phyloP scores from a whole-genome alignment of 1,140 invertebrate species.

The Idris sp. region DNA sequence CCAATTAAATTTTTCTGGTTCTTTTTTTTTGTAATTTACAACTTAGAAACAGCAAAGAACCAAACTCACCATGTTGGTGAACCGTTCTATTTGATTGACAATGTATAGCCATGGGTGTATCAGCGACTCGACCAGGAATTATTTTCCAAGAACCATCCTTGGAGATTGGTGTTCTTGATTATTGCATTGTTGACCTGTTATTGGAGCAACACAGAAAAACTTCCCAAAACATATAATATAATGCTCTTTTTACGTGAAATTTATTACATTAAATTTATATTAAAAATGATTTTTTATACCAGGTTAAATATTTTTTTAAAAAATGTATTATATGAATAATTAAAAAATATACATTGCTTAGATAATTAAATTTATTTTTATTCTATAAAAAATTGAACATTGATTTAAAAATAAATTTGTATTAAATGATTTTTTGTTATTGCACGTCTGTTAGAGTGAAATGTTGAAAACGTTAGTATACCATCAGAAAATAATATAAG shows the following conservation, averaged over 20 bases:
- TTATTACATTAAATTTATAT: neutral
- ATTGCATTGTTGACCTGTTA: conserved; percentile 68
- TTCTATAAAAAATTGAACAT: too few species aligned
- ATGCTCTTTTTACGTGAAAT: neutral
- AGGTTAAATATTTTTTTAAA: too few species aligned
- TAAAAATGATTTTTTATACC: conserved; percentile 26
- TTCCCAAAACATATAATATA: conserved; percentile 38
- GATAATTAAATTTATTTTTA: too few species aligned
- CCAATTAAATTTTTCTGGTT: too few species aligned
- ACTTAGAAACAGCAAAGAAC: conserved; percentile 69
- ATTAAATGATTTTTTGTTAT: too few species aligned
- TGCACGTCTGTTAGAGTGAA: conserved; percentile 54
- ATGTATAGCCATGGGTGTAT: conserved; percentile 66
- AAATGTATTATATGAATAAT: too few species aligned
- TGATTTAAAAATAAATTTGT: too few species aligned
- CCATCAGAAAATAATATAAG: conserved; percentile 26
- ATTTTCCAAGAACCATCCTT: conserved; percentile 46
- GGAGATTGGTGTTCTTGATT: conserved; percentile 64
- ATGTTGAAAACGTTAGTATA: conserved; percentile 26
- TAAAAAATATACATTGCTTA: too few species aligned
- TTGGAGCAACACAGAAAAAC: conserved; percentile 64
- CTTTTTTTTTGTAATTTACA: too few species aligned
- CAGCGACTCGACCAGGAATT: conserved; percentile 50
- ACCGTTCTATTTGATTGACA: conserved; percentile 68
- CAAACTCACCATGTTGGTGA: conserved; percentile 76